Percentiles rank a stretch among this genome's conserved stretches.
phyloP scores from a whole-genome alignment of 2,113 vertebrate species.

The Syngnathus scovelli region DNA sequence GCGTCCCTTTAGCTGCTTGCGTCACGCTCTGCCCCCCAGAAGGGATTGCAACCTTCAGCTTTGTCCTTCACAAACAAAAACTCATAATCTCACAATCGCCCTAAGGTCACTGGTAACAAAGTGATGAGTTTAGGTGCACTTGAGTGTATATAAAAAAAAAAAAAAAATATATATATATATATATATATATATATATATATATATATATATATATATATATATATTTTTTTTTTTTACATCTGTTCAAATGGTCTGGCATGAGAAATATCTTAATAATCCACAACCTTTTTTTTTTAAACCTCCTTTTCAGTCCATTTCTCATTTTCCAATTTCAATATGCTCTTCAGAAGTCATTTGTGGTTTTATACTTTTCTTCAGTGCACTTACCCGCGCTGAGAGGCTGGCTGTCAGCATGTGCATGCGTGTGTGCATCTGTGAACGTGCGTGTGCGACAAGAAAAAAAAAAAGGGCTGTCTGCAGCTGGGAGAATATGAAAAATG shows the following conservation, averaged over 20 bases:
- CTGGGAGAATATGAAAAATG: conserved; percentile 30
- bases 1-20: conserved; percentile 19
- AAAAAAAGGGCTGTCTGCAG: conserved; percentile 30
- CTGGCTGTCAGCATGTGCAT: conserved; percentile 5
- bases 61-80: conserved; percentile 55
- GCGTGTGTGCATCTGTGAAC: conserved; percentile 5
- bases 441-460: conserved; percentile 38
- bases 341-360: conserved; percentile 21
- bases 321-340: conserved; percentile 4
- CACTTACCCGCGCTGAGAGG: conserved; percentile 30
- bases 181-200: too few species aligned
- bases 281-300: background rate
- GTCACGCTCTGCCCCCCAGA: conserved; percentile 28
- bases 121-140: background rate
- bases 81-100: conserved; percentile 40
- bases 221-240: background rate
- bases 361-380: conserved; percentile 26
- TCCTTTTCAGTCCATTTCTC: background rate
- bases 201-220: background rate
- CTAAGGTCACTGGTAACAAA: conserved; percentile 26
- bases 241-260: background rate
- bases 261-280: background rate
- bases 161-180: background rate
- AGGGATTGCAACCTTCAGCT: conserved; percentile 44
- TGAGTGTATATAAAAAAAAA: background rate